Evolutionary conservation across 2,797 vertebrate genomes (phyloP).

Genomic region (Rhinogobio ventralis): DNA sequence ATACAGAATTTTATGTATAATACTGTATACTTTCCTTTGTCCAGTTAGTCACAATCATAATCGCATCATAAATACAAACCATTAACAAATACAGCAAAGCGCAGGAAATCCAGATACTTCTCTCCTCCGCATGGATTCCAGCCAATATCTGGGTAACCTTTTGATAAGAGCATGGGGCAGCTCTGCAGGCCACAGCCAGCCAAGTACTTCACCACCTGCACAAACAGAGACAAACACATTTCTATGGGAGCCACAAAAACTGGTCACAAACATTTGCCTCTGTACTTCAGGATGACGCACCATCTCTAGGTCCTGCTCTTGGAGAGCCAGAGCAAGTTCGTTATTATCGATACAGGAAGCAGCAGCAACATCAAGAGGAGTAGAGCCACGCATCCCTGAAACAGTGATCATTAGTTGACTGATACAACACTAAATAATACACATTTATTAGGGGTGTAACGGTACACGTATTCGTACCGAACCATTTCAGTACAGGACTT

Average conservation of each 20-base stretch:
- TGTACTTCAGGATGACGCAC: constrained; percentile 66
- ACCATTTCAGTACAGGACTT: too few species aligned
- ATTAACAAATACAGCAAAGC: constrained; percentile 96
- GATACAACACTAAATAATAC: not conserved
- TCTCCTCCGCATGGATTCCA: constrained; percentile 96
- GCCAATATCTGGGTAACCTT: constrained; percentile 93
- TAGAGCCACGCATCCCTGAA: constrained; percentile 93
- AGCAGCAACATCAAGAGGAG: constrained; percentile 92
- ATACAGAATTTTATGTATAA: not conserved
- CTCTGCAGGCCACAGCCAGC: constrained; percentile 94
- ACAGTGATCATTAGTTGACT: not conserved
- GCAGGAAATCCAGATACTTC: constrained; percentile 93
- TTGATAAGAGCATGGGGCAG: constrained; percentile 91
- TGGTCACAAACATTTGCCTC: not conserved
- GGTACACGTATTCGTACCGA: too few species aligned
- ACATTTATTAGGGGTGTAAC: too few species aligned
- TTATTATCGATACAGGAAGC: constrained; percentile 97
- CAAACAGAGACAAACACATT: not conserved
- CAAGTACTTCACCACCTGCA: constrained; percentile 91
- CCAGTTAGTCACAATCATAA: not conserved
- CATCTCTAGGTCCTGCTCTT: constrained; percentile 96
- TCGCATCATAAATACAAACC: constrained; percentile 73
- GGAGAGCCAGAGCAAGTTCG: constrained; percentile 90
- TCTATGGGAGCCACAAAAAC: not conserved
- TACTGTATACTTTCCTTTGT: not conserved